Conservation (phyloP, 1,140 invertebrate genomes). For the Carcinoscorpius rotundicauda region DNA sequence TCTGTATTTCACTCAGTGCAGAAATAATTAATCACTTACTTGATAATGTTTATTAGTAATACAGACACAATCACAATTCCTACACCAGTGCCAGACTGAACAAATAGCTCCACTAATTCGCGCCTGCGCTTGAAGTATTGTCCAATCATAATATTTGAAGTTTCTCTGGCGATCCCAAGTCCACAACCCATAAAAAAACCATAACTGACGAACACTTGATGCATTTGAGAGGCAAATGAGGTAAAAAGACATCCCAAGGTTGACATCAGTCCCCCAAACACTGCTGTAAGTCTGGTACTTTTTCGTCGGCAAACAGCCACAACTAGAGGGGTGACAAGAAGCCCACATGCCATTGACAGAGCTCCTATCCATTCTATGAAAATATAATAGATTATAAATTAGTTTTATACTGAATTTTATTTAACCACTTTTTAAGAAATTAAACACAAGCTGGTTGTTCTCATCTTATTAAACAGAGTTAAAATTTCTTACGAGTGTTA, state of each 20-base stretch:
- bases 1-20: neutral
- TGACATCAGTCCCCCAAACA: slow-evolving; percentile 32
- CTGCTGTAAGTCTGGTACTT: slow-evolving; percentile 30
- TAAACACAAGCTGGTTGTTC: no score
- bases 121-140: slow-evolving; percentile 75
- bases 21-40: slow-evolving; percentile 40
- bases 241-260: slow-evolving; percentile 31
- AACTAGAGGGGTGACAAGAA: slow-evolving; percentile 34
- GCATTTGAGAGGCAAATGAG: slow-evolving; percentile 32
- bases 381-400: slow-evolving; percentile 4
- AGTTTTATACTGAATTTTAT: neutral
- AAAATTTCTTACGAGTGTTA: no score
- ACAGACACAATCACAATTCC: slow-evolving; percentile 71
- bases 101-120: slow-evolving; percentile 75
- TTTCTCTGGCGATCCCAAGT: slow-evolving; percentile 65
- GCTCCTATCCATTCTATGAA: slow-evolving; percentile 40
- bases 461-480: no score
- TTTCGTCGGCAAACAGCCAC: slow-evolving; percentile 33
- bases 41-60: slow-evolving; percentile 61
- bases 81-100: slow-evolving; percentile 70
- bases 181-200: slow-evolving; percentile 50
- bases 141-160: slow-evolving; percentile 77
- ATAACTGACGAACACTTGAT: slow-evolving; percentile 28
- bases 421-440: no score
- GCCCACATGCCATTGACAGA: slow-evolving; percentile 34